Percentiles rank a stretch among this genome's conserved stretches.
Conservation (phyloP, 2,797 vertebrate species). For the Allobates femoralis region DNA sequence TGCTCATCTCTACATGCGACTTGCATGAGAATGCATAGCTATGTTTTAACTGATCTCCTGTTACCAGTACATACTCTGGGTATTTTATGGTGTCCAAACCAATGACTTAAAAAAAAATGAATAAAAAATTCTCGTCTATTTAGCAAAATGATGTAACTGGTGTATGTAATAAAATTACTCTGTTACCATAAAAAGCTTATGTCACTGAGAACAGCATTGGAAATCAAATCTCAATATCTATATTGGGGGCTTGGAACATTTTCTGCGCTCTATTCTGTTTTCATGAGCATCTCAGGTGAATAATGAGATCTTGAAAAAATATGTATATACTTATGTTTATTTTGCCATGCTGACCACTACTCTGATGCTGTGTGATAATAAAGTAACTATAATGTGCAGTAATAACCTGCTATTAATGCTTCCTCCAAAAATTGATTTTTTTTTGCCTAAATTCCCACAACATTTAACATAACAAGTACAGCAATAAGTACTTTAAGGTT, state of each 20-base stretch:
- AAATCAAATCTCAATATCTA: neutral
- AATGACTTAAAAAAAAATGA: too few relatives aligned
- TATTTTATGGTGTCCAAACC: too few relatives aligned
- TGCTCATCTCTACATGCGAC: too few relatives aligned
- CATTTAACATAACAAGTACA: neutral
- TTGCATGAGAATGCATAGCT: too few relatives aligned
- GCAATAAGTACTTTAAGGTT: neutral
- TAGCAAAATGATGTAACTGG: neutral
- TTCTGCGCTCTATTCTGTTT: neutral
- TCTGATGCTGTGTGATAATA: neutral
- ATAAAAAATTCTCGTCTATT: neutral
- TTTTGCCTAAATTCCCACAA: neutral
- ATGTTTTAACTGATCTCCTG: too few relatives aligned
- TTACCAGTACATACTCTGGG: too few relatives aligned
- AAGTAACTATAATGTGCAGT: neutral
- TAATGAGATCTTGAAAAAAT: neutral
- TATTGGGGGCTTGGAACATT: neutral
- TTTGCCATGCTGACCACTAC: neutral
- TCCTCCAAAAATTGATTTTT: slow-evolving; percentile 18
- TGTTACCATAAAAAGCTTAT: neutral
- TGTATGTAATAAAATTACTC: neutral
- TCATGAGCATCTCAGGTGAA: neutral
- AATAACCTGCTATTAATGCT: slow-evolving; percentile 5
- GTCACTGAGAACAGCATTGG: neutral
- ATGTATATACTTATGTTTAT: neutral